Conservation (phyloP, 1,140 invertebrate genomes). For the Holotrichia oblita region DNA sequence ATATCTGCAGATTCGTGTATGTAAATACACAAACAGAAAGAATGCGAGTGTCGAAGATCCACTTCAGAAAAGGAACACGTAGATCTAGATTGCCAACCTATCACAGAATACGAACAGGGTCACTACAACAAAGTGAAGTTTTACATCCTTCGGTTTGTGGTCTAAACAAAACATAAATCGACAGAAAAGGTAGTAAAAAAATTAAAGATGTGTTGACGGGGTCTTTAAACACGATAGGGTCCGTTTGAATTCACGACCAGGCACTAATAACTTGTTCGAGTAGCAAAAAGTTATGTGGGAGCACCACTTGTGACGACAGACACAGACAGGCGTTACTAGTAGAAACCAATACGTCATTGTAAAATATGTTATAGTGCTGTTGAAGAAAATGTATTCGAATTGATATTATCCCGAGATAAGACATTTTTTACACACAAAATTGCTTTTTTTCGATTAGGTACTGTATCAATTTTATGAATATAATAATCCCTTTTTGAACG, state of each 20-base stretch:
- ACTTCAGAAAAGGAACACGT: background rate
- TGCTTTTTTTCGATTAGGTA: too few species aligned
- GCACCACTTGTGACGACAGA: background rate
- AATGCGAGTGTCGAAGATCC: background rate
- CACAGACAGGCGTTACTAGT: background rate
- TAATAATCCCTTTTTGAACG: too few species aligned
- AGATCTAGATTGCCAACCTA: background rate
- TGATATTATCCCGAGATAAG: too few species aligned
- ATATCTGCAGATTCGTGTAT: background rate
- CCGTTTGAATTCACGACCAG: background rate
- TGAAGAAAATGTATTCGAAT: background rate
- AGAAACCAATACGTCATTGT: background rate
- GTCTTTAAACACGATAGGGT: background rate
- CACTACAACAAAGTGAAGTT: slow-evolving; percentile 2
- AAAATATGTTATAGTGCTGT: background rate
- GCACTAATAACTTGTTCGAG: slow-evolving; percentile 12
- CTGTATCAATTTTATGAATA: too few species aligned
- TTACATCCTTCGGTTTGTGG: slow-evolving; percentile 2
- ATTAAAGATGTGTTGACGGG: slow-evolving; percentile 12
- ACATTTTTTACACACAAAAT: too few species aligned
- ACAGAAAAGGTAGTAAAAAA: slow-evolving; percentile 9
- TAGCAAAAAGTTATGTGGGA: background rate
- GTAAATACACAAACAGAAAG: slow-evolving; percentile 2
- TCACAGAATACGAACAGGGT: background rate
- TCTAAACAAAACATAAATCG: slow-evolving; percentile 21